Conservation (phyloP, 2,888 invertebrate genomes). For the Oasisia sp. region DNA sequence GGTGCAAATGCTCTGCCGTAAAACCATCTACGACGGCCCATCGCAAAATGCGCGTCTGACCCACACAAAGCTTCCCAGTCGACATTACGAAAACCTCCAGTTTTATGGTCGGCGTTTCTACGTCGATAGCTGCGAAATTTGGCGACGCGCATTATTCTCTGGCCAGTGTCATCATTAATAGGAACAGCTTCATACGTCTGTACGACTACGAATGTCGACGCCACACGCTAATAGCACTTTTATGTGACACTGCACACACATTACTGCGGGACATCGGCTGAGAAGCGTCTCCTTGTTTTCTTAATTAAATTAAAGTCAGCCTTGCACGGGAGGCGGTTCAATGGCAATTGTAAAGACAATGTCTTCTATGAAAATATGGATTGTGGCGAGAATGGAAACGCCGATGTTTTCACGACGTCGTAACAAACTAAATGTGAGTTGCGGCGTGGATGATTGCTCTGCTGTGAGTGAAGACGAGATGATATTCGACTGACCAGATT, state of each 20-base stretch:
- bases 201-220: neutral
- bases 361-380: too few relatives aligned
- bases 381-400: too few relatives aligned
- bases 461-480: too few relatives aligned
- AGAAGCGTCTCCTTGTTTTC: neutral
- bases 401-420: too few relatives aligned
- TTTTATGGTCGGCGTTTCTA: slow-evolving; percentile 7
- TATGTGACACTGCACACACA: neutral
- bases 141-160: neutral
- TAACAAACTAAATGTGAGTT: too few relatives aligned
- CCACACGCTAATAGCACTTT: slow-evolving; percentile 1
- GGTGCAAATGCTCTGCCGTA: slow-evolving; percentile 1
- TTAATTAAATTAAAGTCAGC: neutral
- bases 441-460: too few relatives aligned
- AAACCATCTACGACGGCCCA: slow-evolving; percentile 3
- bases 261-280: neutral
- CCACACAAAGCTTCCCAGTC: neutral
- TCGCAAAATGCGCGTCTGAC: neutral
- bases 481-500: too few relatives aligned
- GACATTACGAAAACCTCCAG: neutral
- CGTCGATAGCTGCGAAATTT: neutral
- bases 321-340: neutral
- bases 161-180: slow-evolving; percentile 12
- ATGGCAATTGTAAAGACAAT: neutral
- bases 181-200: slow-evolving; percentile 9